phyloP scores from a whole-genome alignment of 2,797 vertebrate genomes.

The Pantherophis vulpinus region DNA sequence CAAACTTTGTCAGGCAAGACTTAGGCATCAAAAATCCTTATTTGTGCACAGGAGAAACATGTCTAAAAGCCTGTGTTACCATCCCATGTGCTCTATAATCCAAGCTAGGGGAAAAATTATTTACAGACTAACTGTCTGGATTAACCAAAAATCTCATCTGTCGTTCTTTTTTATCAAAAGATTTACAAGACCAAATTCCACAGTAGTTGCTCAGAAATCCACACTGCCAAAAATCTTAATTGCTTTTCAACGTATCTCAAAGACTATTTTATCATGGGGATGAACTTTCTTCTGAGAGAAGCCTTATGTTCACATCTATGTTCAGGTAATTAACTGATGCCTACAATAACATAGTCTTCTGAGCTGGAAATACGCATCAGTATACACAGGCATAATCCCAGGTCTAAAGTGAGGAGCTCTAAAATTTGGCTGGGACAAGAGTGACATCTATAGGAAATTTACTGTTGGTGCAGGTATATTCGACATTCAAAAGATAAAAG shows the following conservation, averaged over 20 bases:
- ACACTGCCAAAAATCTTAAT: not conserved
- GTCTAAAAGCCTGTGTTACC: not conserved
- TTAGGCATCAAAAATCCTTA: not conserved
- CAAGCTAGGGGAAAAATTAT: not conserved
- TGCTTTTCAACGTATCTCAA: slow-evolving; percentile 22
- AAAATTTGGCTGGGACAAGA: not conserved
- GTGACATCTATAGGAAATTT: not conserved
- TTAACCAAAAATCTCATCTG: not conserved
- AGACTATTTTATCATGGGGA: not conserved
- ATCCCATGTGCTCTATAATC: not conserved
- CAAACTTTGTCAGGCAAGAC: not conserved
- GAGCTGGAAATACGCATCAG: not conserved
- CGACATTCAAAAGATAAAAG: not conserved
- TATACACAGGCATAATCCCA: not conserved
- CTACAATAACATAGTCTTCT: not conserved
- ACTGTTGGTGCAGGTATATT: not conserved
- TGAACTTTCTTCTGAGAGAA: slow-evolving; percentile 4
- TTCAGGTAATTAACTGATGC: slow-evolving; percentile 12
- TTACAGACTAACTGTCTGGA: not conserved
- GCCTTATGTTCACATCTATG: not conserved
- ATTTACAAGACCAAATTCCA: slow-evolving; percentile 4
- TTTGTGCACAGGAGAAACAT: not conserved
- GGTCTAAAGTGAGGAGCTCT: not conserved
- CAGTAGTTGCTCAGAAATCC: not conserved
- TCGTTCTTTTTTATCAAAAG: not conserved